phyloP scores from a whole-genome alignment of 2,797 vertebrate species.

The Pipistrellus pygmaeus region DNA sequence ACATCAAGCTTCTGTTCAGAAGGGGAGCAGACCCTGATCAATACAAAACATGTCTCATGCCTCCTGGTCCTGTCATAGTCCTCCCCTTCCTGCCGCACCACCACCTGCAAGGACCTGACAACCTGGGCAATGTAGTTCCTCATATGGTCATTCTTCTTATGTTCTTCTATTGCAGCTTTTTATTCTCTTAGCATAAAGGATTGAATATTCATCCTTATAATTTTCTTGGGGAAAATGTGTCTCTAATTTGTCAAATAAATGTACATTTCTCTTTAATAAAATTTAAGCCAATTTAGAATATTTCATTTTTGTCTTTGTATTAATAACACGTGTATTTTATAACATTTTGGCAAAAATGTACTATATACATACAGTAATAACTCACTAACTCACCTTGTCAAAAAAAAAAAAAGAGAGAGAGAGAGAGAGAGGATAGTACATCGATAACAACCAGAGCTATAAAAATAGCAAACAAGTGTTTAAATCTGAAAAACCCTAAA shows the following conservation, averaged over 20 bases:
- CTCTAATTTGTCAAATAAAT: conserved; percentile 71
- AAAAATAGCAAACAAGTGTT: conserved; percentile 57
- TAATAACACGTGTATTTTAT: conserved; percentile 71
- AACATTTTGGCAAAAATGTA: conserved; percentile 66
- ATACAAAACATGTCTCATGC: too few species aligned
- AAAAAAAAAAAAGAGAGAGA: not conserved
- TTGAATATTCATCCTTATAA: conserved; percentile 51
- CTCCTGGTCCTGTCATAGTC: not conserved
- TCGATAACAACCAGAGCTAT: conserved; percentile 54
- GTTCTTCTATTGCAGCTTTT: not conserved
- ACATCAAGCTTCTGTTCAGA: not conserved
- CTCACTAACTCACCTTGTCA: conserved; percentile 64
- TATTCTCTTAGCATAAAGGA: conserved; percentile 62
- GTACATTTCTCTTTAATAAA: conserved; percentile 68
- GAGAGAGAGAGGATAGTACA: not conserved
- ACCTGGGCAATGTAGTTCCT: not conserved
- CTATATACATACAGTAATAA: conserved; percentile 53
- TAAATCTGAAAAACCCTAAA: conserved; percentile 2
- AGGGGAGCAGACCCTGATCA: not conserved
- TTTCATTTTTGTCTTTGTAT: conserved; percentile 66
- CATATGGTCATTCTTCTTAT: not conserved
- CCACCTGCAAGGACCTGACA: not conserved
- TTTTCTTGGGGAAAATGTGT: conserved; percentile 65
- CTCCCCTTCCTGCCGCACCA: not conserved
- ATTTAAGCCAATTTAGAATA: conserved; percentile 69